Evolutionary conservation across 2,888 invertebrate species (phyloP).

Genomic region (Tetranychus piercei): DNA sequence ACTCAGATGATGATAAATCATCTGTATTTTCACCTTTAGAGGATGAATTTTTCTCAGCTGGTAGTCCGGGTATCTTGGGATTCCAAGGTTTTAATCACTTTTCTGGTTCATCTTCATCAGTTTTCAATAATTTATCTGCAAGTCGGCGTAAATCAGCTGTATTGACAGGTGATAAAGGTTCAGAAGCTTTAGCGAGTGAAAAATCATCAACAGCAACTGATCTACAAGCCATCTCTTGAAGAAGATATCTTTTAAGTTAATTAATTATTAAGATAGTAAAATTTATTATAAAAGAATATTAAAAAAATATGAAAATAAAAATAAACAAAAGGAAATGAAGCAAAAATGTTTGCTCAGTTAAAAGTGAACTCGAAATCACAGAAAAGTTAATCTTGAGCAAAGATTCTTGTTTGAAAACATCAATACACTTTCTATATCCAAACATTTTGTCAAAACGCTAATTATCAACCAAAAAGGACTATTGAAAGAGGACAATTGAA

Average conservation of each 20-base stretch:
- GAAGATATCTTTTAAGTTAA: not conserved
- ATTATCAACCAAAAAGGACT: too few relatives aligned
- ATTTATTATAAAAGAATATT: not conserved
- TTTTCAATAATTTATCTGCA: slow-evolving; percentile 20
- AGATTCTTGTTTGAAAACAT: too few relatives aligned
- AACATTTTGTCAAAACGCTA: too few relatives aligned
- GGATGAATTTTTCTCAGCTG: slow-evolving; percentile 18
- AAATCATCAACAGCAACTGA: not conserved
- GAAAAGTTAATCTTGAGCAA: too few relatives aligned
- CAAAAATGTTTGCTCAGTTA: not conserved
- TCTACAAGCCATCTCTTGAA: not conserved
- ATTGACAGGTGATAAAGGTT: not conserved
- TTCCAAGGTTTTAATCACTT: slow-evolving; percentile 23
- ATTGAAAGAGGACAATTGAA: too few relatives aligned
- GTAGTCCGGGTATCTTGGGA: slow-evolving; percentile 19
- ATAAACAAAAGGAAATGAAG: not conserved
- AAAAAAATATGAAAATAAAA: not conserved
- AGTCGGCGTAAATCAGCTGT: slow-evolving; percentile 11
- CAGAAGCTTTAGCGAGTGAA: not conserved
- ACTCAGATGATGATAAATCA: not conserved
- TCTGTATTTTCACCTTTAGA: slow-evolving; percentile 14
- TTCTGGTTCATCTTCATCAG: slow-evolving; percentile 13
- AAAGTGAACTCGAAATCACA: too few relatives aligned
- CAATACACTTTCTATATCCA: too few relatives aligned
- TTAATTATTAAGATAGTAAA: not conserved